Evolutionary conservation across 2,797 vertebrate species (phyloP).

Genomic region (Alcedo atthis): DNA sequence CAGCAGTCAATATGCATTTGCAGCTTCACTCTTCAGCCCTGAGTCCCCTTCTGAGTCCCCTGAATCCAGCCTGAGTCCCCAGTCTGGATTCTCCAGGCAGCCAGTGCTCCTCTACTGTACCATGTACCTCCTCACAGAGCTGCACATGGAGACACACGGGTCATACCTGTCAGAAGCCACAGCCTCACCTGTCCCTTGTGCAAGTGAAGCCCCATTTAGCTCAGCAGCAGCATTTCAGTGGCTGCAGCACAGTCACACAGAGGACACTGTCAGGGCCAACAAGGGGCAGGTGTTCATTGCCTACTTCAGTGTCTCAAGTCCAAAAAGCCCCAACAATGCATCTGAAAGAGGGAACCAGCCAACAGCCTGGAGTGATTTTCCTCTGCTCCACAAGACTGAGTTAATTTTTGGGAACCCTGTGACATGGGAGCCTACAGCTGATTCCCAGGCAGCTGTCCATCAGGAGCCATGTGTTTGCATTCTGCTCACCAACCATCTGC

Average conservation of each 20-base stretch:
- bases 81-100: background rate
- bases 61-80: no score
- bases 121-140: background rate
- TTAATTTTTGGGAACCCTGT: background rate
- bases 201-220: background rate
- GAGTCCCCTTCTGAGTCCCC: no score
- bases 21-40: background rate
- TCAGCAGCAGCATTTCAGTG: background rate
- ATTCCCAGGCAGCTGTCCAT: background rate
- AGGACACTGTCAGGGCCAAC: background rate
- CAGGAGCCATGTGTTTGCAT: background rate
- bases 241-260: background rate
- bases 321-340: background rate
- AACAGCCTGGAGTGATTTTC: background rate
- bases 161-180: background rate
- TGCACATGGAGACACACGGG: accelerated
- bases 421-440: background rate
- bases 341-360: background rate
- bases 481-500: slow-evolving; percentile 11
- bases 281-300: background rate
- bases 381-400: background rate
- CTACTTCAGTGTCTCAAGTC: background rate
- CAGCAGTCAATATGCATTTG: background rate
- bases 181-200: background rate
- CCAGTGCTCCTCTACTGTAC: background rate